phyloP scores from a whole-genome alignment of 1,140 invertebrate species.

The Drosophila bifasciata region DNA sequence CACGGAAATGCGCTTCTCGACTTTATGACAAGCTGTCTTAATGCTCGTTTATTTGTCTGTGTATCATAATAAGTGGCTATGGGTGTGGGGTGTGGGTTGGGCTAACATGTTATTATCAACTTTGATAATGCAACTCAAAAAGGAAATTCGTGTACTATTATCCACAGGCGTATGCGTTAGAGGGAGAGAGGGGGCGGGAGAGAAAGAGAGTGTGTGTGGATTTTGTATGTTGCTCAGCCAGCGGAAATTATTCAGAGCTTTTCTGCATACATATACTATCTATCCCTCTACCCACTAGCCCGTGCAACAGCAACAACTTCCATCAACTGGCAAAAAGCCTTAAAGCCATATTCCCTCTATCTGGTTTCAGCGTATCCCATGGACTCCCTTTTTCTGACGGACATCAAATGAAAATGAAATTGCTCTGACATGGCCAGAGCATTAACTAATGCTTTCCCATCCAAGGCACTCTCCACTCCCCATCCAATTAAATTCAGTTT shows the following conservation, averaged over 20 bases:
- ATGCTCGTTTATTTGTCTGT: conserved; percentile 34
- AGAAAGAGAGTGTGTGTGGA: neutral
- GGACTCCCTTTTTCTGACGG: neutral
- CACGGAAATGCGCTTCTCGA: conserved; percentile 67
- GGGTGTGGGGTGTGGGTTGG: conserved; percentile 6
- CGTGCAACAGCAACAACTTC: conserved; percentile 16
- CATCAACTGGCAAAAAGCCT: neutral
- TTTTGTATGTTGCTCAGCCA: conserved; percentile 19
- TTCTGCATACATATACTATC: conserved; percentile 4
- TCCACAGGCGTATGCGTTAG: conserved; percentile 11
- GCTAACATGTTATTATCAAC: conserved; percentile 10
- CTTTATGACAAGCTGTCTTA: conserved; percentile 61
- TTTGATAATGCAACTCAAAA: conserved; percentile 30
- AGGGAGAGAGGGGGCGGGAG: conserved; percentile 24
- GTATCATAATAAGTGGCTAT: neutral
- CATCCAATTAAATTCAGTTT: conserved; percentile 72
- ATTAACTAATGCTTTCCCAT: conserved; percentile 43
- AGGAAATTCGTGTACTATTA: conserved; percentile 33
- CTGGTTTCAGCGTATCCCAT: too few relatives aligned
- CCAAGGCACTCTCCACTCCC: conserved; percentile 41
- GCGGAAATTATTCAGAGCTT: conserved; percentile 37
- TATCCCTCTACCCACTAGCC: too few relatives aligned
- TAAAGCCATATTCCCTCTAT: conserved; percentile 21
- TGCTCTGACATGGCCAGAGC: conserved; percentile 24
- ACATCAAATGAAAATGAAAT: conserved; percentile 25